These are phyloP conservation scores for Monochamus saltuarius DNA, from an alignment of 1,140 invertebrate genomes.

Conservation along the genomic window DNA sequence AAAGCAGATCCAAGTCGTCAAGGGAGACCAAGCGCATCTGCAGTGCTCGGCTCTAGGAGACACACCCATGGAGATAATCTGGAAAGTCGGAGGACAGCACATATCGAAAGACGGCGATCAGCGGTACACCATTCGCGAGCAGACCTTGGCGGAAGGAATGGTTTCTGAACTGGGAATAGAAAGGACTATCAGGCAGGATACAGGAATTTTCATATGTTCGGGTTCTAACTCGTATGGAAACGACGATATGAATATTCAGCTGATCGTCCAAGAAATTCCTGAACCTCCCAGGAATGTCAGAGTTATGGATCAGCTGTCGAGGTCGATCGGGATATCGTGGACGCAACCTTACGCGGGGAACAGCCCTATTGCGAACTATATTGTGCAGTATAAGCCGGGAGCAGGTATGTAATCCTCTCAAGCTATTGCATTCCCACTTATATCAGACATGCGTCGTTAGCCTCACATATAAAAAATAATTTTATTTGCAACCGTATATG, in stretches of 20 bases:
- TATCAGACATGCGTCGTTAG: too few species aligned
- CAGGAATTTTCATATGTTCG: conserved; percentile 83
- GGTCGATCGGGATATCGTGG: conserved; percentile 81
- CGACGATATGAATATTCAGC: conserved; percentile 87
- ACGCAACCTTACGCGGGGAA: conserved; percentile 84
- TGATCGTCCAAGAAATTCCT: conserved; percentile 89
- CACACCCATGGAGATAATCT: conserved; percentile 82
- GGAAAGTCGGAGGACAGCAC: conserved; percentile 66
- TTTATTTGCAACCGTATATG: too few species aligned
- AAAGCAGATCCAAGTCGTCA: conserved; percentile 72
- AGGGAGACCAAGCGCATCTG: conserved; percentile 74
- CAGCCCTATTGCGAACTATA: conserved; percentile 82
- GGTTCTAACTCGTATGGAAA: conserved; percentile 87
- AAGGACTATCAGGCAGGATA: conserved; percentile 82
- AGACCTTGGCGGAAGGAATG: conserved; percentile 76
- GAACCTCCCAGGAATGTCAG: conserved; percentile 83
- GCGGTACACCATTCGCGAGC: conserved; percentile 69
- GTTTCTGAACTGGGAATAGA: conserved; percentile 78
- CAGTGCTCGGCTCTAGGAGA: conserved; percentile 88
- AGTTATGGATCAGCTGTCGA: conserved; percentile 78
- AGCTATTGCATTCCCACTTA: too few species aligned
- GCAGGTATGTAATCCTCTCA: conserved; percentile 60
- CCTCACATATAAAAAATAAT: too few species aligned
- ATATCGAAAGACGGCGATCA: conserved; percentile 61
- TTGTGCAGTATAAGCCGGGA: conserved; percentile 82